Conservation (phyloP, 1,140 invertebrate genomes). For the Sipha flava region DNA sequence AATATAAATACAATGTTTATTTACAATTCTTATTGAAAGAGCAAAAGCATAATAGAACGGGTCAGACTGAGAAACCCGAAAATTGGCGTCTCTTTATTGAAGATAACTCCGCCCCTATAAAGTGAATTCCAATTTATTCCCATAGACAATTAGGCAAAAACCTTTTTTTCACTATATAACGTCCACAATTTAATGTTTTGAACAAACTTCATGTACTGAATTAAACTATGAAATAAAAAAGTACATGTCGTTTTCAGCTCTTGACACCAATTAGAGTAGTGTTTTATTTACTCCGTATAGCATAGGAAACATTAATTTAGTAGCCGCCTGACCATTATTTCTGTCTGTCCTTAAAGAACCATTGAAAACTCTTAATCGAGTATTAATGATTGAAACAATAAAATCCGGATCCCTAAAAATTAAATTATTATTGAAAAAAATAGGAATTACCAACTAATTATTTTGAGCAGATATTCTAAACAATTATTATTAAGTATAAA, state of each 20-base stretch:
- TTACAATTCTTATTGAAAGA: too few species aligned
- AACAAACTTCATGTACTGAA: neutral
- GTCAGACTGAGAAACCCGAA: neutral
- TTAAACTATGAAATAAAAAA: neutral
- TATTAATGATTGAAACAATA: neutral
- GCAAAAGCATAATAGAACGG: neutral
- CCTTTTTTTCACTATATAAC: neutral
- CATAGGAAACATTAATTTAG: conserved; percentile 19
- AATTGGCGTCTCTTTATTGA: conserved; percentile 3
- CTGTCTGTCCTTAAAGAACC: neutral
- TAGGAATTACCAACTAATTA: too few species aligned
- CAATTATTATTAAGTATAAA: too few species aligned
- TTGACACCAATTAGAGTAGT: neutral
- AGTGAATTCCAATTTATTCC: neutral
- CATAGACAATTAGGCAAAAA: neutral
- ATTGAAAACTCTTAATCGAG: neutral
- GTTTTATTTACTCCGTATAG: neutral
- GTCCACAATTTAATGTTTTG: neutral
- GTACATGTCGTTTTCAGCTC: neutral
- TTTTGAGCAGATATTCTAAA: too few species aligned
- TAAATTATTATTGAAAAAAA: too few species aligned
- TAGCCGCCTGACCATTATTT: neutral
- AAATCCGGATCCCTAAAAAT: too few species aligned
- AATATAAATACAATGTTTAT: neutral
- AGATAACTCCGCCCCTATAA: neutral